These are phyloP conservation scores for Idaea dimidiata DNA, from an alignment of 2,888 invertebrate species.

Conservation along the genomic window DNA sequence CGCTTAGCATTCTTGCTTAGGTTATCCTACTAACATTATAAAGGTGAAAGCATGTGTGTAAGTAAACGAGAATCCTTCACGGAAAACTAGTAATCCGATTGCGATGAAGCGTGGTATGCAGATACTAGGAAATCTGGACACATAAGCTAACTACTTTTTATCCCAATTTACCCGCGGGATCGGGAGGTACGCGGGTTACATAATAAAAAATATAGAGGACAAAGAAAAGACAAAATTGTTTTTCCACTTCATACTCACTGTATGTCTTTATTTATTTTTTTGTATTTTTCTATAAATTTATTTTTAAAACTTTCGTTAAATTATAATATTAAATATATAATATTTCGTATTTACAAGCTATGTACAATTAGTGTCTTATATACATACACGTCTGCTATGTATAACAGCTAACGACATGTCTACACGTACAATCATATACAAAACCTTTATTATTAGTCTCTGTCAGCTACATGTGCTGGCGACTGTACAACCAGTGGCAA, in stretches of 20 bases:
- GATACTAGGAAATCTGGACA: too few relatives aligned
- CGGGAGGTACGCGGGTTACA: too few relatives aligned
- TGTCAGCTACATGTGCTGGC: background rate
- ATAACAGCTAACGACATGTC: slow-evolving; percentile 36
- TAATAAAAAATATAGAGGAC: background rate
- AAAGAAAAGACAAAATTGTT: slow-evolving; percentile 67
- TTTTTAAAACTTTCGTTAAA: slow-evolving; percentile 75
- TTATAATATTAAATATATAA: slow-evolving; percentile 74
- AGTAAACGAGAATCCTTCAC: too few relatives aligned
- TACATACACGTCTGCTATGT: slow-evolving; percentile 52
- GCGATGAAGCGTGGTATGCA: too few relatives aligned
- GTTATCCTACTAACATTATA: too few relatives aligned
- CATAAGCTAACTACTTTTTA: too few relatives aligned
- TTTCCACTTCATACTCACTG: slow-evolving; percentile 77
- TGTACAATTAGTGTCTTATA: slow-evolving; percentile 67
- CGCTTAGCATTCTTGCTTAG: too few relatives aligned
- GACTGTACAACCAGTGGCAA: background rate
- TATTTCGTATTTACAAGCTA: slow-evolving; percentile 75
- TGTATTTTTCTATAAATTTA: slow-evolving; percentile 64
- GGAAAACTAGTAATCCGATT: too few relatives aligned
- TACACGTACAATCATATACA: slow-evolving; percentile 2
- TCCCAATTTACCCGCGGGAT: too few relatives aligned
- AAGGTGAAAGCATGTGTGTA: too few relatives aligned
- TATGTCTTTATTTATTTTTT: slow-evolving; percentile 76
- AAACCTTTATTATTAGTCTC: background rate